Base-by-base conservation (phyloP, 2,113 vertebrate genomes). In the Ptychochromis oligacanthus region DNA sequence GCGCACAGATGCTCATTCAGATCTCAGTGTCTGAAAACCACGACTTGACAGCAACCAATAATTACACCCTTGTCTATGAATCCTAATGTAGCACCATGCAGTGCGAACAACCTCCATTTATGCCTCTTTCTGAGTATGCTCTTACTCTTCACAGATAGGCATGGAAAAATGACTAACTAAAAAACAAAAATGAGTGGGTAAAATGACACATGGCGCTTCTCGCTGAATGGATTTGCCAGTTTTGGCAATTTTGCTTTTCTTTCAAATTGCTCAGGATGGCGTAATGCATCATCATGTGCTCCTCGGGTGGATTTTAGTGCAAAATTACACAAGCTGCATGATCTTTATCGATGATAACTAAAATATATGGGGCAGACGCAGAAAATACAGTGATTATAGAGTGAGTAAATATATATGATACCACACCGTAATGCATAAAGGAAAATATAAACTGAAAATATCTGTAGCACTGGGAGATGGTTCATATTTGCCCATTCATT, bases 401-500 rank as follows among this genome's bases (percentile, higher is more conserved):
- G 46, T 72, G 46, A 54, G 46, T 72, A 54, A 52, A 54, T 52
- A 22, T 64, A 40, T 46, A 46, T n/a, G 70, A 81, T 55, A 1
- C 76, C 28, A 34, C 13, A 54, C 74, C 77, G 62, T 75, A 18
- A 81, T 62, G 57, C 75, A 75, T n/a, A 74, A 34, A 26, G 49
- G 58, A 24, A 82, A 82, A 87, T 70, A 62, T 81, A 28, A 79
- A 74, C 59, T 18, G 46, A 56, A 67, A 46, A 36, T 49, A 74
- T 83, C 75, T 74, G 88, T 88, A 60, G 82, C 81, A 36, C 14
- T 56, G 40, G 54, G 40, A 85, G 80, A 61, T 40, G 88, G 79
- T 88, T 87, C 60, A 81, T 86, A 60, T 88, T 86, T 75, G 57
- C 72, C 82, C 88, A 81, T 90, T 91, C 81, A 87, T 91, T 92